Conservation (phyloP, 2,888 invertebrate species). For the Ecdyonurus torrentis region DNA sequence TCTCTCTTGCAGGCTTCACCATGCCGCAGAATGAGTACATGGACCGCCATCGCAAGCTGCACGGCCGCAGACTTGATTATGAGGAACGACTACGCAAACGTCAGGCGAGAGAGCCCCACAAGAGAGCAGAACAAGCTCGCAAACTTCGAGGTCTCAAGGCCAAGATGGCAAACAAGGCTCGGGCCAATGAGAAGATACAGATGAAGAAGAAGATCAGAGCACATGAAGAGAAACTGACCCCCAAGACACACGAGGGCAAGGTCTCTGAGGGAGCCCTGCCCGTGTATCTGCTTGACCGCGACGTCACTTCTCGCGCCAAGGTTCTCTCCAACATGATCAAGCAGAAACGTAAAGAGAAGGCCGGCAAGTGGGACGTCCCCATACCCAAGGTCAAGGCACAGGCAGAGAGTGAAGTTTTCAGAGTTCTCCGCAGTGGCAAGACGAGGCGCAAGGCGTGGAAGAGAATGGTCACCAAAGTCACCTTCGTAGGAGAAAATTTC, state of each 20-base stretch:
- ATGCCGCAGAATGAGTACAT: constrained; percentile 99
- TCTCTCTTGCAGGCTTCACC: constrained; percentile 21
- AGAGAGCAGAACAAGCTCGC: constrained; percentile 75
- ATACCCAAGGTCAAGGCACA: constrained; percentile 96
- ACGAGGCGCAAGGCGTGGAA: constrained; percentile 95
- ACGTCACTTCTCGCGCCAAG: constrained; percentile 85
- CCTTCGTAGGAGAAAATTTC: constrained; percentile 94
- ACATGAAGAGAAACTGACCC: constrained; percentile 87
- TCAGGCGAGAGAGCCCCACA: constrained; percentile 88
- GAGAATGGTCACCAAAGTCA: constrained; percentile 97
- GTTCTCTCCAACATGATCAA: constrained; percentile 98
- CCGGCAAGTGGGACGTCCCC: constrained; percentile 99
- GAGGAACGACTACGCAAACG: constrained; percentile 92
- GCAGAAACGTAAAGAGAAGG: constrained; percentile 98
- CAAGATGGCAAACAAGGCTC: constrained; percentile 84
- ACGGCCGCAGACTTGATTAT: constrained; percentile 93
- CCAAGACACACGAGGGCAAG: constrained; percentile 63
- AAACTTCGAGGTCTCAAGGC: constrained; percentile 92
- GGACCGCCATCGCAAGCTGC: constrained; percentile 90
- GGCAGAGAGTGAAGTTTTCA: constrained; percentile 93
- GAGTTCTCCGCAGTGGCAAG: constrained; percentile 81
- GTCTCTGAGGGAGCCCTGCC: constrained; percentile 86
- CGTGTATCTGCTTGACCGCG: constrained; percentile 92
- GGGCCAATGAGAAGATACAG: constrained; percentile 95
- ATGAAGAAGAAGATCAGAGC: constrained; percentile 98